Evolutionary conservation across 2,888 invertebrate genomes (phyloP).

Genomic region (Vesta saturnalis): DNA sequence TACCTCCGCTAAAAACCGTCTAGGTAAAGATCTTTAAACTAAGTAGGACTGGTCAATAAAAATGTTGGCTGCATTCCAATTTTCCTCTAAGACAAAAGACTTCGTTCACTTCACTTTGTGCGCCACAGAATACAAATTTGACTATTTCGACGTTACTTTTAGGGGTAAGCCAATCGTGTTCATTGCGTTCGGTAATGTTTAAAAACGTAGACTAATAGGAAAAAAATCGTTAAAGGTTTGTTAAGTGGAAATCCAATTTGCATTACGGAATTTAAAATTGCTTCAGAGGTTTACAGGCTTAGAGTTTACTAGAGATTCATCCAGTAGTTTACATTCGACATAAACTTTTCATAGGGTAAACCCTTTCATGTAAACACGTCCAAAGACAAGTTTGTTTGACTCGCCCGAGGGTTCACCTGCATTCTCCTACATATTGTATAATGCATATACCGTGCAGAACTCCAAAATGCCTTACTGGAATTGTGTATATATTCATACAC

Average conservation of each 20-base stretch:
- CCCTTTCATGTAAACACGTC: constrained; percentile 37
- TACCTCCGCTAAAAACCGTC: constrained; percentile 18
- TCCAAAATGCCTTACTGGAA: constrained; percentile 20
- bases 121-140: constrained; percentile 29
- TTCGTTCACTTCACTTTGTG: constrained; percentile 21
- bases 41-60: constrained; percentile 33
- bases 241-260: constrained; percentile 18
- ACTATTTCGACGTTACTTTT: constrained; percentile 12
- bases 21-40: constrained; percentile 31
- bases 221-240: constrained; percentile 16
- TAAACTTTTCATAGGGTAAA: constrained; percentile 36
- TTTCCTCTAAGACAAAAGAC: constrained; percentile 30
- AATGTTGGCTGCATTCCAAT: constrained; percentile 31
- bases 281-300: constrained; percentile 15
- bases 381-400: constrained; percentile 34
- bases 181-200: background rate
- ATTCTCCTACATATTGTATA: constrained; percentile 35
- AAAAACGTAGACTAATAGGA: background rate
- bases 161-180: constrained; percentile 14
- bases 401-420: constrained; percentile 34
- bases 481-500: constrained; percentile 26
- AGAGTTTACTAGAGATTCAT: constrained; percentile 21
- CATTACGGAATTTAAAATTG: constrained; percentile 21
- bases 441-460: constrained; percentile 31
- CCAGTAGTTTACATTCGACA: constrained; percentile 32